Evolutionary conservation across 2,888 invertebrate species (phyloP).

Genomic region (Bibio marci): DNA sequence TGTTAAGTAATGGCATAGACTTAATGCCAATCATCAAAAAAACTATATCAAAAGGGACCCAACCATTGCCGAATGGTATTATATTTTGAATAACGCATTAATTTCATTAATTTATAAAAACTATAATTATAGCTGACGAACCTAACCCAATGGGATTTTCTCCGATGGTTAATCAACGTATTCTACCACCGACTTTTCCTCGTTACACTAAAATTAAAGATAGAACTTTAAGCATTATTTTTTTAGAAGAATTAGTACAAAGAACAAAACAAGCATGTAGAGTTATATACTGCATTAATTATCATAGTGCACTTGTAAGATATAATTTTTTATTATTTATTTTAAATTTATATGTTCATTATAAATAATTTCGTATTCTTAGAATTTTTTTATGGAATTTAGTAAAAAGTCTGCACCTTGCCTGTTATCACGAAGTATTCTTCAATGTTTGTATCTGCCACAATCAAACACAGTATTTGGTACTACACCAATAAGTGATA

Average conservation of each 20-base stretch:
- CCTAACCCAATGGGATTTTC: constrained; percentile 87
- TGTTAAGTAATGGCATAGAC: constrained; percentile 65
- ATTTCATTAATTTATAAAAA: not conserved
- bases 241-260: constrained; percentile 65
- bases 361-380: constrained; percentile 15
- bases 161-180: constrained; percentile 85
- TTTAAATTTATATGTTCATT: not conserved
- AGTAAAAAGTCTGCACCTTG: constrained; percentile 74
- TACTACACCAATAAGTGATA: constrained; percentile 45
- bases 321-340: not conserved
- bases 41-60: constrained; percentile 55
- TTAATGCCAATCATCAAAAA: constrained; percentile 64
- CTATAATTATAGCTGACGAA: constrained; percentile 36
- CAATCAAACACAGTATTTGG: constrained; percentile 28
- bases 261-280: constrained; percentile 67
- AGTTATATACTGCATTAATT: constrained; percentile 58
- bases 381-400: constrained; percentile 90
- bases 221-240: constrained; percentile 43
- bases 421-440: constrained; percentile 76
- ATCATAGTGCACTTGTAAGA: constrained; percentile 65
- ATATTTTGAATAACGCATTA: constrained; percentile 5
- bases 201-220: constrained; percentile 85
- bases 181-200: constrained; percentile 96
- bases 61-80: constrained; percentile 35
- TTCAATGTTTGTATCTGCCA: constrained; percentile 59